Conservation (phyloP, 2,888 invertebrate genomes). For the Lathronympha strigana region DNA sequence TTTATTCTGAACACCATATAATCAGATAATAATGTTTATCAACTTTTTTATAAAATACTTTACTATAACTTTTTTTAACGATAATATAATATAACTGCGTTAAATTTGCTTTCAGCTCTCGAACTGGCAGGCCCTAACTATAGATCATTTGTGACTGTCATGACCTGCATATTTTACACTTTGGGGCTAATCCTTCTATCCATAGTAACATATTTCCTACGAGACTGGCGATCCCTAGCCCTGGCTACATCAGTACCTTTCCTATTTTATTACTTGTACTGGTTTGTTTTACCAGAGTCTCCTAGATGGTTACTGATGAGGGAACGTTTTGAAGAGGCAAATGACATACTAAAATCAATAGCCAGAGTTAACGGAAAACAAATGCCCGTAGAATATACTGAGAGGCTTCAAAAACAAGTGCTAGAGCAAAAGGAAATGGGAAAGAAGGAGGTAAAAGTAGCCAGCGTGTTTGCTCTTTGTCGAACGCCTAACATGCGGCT, state of each 20-base stretch:
- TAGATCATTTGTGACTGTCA: constrained; percentile 95
- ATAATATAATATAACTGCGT: background rate
- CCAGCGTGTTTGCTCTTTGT: constrained; percentile 87
- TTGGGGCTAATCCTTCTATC: constrained; percentile 93
- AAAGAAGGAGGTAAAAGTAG: constrained; percentile 61
- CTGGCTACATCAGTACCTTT: constrained; percentile 94
- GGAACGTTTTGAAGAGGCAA: constrained; percentile 92
- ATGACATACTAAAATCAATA: constrained; percentile 89
- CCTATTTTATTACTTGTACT: constrained; percentile 91
- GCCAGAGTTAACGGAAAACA: constrained; percentile 91
- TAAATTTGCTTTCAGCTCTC: constrained; percentile 86
- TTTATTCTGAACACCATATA: too few species aligned
- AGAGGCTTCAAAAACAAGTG: constrained; percentile 89
- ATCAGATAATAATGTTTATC: too few species aligned
- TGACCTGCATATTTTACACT: constrained; percentile 96
- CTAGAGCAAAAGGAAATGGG: constrained; percentile 86
- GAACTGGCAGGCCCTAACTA: constrained; percentile 96
- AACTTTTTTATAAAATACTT: too few species aligned
- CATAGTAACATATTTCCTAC: constrained; percentile 92
- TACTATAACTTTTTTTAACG: too few species aligned
- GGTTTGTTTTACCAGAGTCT: constrained; percentile 95
- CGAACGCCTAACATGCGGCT: constrained; percentile 95
- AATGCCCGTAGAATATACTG: constrained; percentile 88
- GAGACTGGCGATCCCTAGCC: constrained; percentile 93
- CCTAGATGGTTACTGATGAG: constrained; percentile 95